Conservation (phyloP, 2,888 invertebrate genomes). For the Pedicia rivosa region DNA sequence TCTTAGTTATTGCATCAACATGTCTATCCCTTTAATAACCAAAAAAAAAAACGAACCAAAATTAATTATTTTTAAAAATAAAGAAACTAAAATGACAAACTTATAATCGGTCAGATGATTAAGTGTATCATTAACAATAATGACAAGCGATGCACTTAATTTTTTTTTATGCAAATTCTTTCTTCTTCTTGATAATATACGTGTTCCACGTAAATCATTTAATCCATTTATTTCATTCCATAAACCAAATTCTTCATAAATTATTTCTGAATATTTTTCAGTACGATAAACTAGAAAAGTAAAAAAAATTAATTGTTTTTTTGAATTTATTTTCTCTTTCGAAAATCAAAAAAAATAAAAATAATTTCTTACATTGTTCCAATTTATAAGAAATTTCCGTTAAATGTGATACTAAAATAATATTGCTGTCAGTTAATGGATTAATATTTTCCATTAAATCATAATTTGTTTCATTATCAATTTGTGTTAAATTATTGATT, state of each 20-base stretch:
- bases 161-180: slow-evolving; percentile 31
- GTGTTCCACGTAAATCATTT: slow-evolving; percentile 8
- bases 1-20: slow-evolving; percentile 46
- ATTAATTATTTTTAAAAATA: background rate
- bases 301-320: background rate
- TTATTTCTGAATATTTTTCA: background rate
- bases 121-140: slow-evolving; percentile 41
- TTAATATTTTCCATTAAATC: background rate
- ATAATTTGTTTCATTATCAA: background rate
- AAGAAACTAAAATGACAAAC: slow-evolving; percentile 23
- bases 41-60: background rate
- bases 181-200: slow-evolving; percentile 22
- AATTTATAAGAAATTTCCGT: background rate
- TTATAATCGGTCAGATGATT: slow-evolving; percentile 42
- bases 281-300: slow-evolving; percentile 1
- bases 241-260: background rate
- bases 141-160: slow-evolving; percentile 39
- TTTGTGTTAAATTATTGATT: background rate
- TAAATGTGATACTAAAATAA: background rate
- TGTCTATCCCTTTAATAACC: slow-evolving; percentile 24
- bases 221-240: background rate
- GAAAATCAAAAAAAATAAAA: too few species aligned
- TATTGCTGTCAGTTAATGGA: slow-evolving; percentile 1
- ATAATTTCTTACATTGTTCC: slow-evolving; percentile 2
- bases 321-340: background rate